Conservation (phyloP, 2,888 invertebrate genomes). For the Erynnis tages region DNA sequence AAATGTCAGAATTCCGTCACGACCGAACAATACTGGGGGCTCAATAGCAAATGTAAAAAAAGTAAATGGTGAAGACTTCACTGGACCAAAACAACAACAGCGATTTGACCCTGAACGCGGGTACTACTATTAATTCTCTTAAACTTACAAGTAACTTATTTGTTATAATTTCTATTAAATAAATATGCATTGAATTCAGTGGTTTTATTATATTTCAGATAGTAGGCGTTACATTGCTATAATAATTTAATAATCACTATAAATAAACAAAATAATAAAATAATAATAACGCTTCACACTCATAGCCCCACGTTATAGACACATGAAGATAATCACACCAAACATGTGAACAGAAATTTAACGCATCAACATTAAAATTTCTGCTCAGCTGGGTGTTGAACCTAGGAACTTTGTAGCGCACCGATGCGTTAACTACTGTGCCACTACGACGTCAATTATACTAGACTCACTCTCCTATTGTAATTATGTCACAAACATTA, state of each 20-base stretch:
- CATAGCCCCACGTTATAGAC: too few relatives aligned
- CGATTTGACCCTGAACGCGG: constrained; percentile 57
- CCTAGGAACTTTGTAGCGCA: too few relatives aligned
- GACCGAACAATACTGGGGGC: background rate
- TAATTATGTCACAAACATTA: too few relatives aligned
- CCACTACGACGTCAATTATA: too few relatives aligned
- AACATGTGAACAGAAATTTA: too few relatives aligned
- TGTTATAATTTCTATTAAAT: background rate
- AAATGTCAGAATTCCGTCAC: background rate
- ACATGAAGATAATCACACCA: too few relatives aligned
- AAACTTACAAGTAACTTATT: constrained; percentile 1
- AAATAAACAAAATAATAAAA: too few relatives aligned
- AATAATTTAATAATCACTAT: background rate
- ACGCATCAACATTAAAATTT: too few relatives aligned
- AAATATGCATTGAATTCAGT: background rate
- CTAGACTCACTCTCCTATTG: too few relatives aligned
- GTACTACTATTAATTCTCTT: constrained; percentile 54
- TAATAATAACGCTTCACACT: too few relatives aligned
- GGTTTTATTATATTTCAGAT: background rate
- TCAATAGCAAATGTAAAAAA: constrained; percentile 35
- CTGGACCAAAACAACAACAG: constrained; percentile 59
- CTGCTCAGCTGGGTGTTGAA: too few relatives aligned
- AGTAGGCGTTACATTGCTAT: background rate
- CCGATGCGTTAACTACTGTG: too few relatives aligned
- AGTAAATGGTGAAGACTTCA: constrained; percentile 59